Evolutionary conservation across 2,888 invertebrate species (phyloP).

Genomic region (Phytoseiulus persimilis): DNA sequence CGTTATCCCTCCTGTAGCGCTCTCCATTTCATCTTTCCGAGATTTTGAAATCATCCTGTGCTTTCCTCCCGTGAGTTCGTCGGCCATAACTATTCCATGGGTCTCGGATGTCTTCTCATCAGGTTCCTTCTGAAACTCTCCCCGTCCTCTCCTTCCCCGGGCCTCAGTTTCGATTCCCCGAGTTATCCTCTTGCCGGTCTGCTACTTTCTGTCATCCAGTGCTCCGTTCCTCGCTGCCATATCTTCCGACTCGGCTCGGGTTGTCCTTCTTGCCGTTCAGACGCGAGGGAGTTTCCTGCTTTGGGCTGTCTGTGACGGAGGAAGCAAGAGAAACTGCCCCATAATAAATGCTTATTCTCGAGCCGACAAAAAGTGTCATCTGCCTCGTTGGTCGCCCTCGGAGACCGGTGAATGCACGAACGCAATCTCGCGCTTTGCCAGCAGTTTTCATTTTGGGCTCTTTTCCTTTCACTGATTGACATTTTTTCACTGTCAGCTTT

Average conservation of each 20-base stretch:
- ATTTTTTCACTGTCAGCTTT: not conserved
- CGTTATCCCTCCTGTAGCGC: too few species aligned
- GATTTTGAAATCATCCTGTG: too few species aligned
- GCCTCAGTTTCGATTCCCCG: not conserved
- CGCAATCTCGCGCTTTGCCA: not conserved
- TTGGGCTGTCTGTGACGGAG: not conserved
- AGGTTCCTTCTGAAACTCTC: not conserved
- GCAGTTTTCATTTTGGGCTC: not conserved
- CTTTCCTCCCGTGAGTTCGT: not conserved
- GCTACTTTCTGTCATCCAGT: not conserved
- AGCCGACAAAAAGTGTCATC: not conserved
- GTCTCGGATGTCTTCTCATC: not conserved
- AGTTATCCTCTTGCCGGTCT: not conserved
- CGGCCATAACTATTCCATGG: not conserved
- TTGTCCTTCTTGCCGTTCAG: not conserved
- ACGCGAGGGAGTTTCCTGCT: not conserved
- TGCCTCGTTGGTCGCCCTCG: not conserved
- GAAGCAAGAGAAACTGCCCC: not conserved
- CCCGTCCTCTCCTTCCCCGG: not conserved
- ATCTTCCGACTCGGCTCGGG: not conserved
- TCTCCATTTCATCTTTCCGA: too few species aligned
- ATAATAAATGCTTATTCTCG: not conserved
- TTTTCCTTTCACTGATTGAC: not conserved
- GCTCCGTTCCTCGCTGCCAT: not conserved
- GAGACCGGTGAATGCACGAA: not conserved